Base-by-base conservation (phyloP, 2,797 vertebrate genomes). In the Melanogrammus aeglefinus region DNA sequence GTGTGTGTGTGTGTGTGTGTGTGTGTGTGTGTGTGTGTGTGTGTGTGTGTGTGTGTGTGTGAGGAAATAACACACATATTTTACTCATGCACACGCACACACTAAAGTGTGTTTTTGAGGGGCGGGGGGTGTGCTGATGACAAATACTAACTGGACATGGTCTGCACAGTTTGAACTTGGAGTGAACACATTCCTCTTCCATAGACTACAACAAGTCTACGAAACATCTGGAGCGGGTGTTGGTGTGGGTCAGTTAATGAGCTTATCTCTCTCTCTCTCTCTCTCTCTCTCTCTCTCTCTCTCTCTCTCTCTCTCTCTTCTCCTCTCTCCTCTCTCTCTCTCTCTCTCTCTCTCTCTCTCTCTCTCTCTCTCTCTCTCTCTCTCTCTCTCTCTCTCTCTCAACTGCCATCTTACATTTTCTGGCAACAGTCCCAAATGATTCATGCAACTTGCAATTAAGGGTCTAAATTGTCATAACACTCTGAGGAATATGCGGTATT, bases 341-440 rank as follows among this genome's bases (percentile, higher is more conserved):
- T 36, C 35, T 36, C 35, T 36, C 35, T 36, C 35, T 36, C 35
- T 36, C 35, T 36, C 35, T 36, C 35, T 36, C 35, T 36, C 35
- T 36, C 35, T 36, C 35, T 36, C 35, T 36, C 35, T 36, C 35
- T 36, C 35, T 36, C 35, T 36, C 35, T 36, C 35, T 36, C 35
- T 36, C 35, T 36, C 35, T 36, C 35, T 36, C 35, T 36, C 35
- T 36, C 35, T 36, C 35, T 36, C 35, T 36, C 35, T 36, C 3
- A 86, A 88, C 83, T 83, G 87, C 70, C 77, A 86, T 90, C 88
- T 89, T 85, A 79, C 89, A 87, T 88, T 86, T 75, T 85, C 79
- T 91, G 87, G 86, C 87, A 77, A 76, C 14, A 38, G 80, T 89
- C 85, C 83, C 83, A 85, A 89, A 87, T 85, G 0, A 83, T 88